A percentile compares a stretch with the other conserved stretches of the same genome.
phyloP scores from a whole-genome alignment of 2,797 vertebrate species.

The Gephyroberyx darwinii region DNA sequence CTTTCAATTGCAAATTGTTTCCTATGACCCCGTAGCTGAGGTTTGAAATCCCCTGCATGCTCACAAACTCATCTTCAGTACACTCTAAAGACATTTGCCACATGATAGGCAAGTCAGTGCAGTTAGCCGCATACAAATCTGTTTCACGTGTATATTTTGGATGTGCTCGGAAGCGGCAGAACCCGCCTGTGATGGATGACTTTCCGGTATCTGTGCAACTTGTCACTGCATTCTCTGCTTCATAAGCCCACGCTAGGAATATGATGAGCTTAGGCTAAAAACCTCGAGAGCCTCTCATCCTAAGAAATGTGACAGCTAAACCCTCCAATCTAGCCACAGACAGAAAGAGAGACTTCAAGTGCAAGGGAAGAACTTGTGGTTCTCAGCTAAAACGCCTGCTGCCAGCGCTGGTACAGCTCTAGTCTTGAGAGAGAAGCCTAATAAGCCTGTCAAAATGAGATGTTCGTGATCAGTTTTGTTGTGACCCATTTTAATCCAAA shows the following conservation, averaged over 20 bases:
- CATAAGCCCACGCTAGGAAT: constrained; percentile 61
- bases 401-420: constrained; percentile 21
- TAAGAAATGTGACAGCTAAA: constrained; percentile 68
- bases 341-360: constrained; percentile 49
- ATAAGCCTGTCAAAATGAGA: constrained; percentile 55
- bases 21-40: background rate
- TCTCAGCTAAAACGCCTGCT: constrained; percentile 46
- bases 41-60: background rate
- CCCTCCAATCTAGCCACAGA: constrained; percentile 63
- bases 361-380: constrained; percentile 37
- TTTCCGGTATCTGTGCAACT: constrained; percentile 48
- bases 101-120: background rate
- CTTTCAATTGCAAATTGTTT: constrained; percentile 2
- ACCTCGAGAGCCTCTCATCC: constrained; percentile 61
- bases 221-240: constrained; percentile 61
- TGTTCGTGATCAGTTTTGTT: constrained; percentile 66
- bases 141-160: constrained; percentile 14
- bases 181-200: constrained; percentile 31
- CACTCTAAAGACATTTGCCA: background rate
- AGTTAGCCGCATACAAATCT: constrained; percentile 16
- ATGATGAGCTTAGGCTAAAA: constrained; percentile 74
- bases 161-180: constrained; percentile 33
- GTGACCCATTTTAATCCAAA: constrained; percentile 66
- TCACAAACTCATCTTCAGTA: background rate
- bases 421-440: constrained; percentile 26